Evolutionary conservation across 1,140 invertebrate species (phyloP), one percentile per base, ranked within the genome.

Genomic region (Odontomachus brunneus): DNA sequence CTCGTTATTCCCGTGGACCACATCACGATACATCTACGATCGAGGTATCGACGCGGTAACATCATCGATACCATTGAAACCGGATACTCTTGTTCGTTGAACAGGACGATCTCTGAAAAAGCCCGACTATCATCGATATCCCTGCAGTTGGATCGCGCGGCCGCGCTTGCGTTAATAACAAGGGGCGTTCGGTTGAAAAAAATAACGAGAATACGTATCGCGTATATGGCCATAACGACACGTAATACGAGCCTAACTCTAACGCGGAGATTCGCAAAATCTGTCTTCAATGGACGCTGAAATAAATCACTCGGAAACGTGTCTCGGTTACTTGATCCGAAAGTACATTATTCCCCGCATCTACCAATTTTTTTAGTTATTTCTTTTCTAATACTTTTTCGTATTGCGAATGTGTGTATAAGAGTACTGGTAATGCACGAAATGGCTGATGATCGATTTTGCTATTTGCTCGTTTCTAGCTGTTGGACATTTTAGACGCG

Each of bases 21-120:
- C 44, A 76, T 49, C 55, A 26, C 53, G 48, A 75, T 74, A 71
- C 85, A 80, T 71, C 63, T 78, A 69, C 74, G 59, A 72, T 59
- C 60, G 53, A 82, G 84, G 81, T 81, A 88, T 88, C 83, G 81
- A 83, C 75, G 82, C 66, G 60, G 63, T 82, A 85, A 76, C 71
- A 89, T 87, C 81, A 86, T 88, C 82, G 88, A 91, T 91, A 91
- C 76, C 80, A 86, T 90, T 91, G 90, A 91, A 91, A 90, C 29
- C 59, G 55, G 80, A 91, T 90, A 90, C 72, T 82, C 88, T 89
- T 91, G 89, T 84, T 78, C 53, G 53, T 66, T 69, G 67, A 60
- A 67, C 60, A 63, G 44, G 67, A 57, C 59, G 78, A 84, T 83
- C 87, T 86, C 81, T 88, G 62, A 69, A 76, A 80, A 86, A 81